Base-by-base conservation (phyloP, 2,113 vertebrate genomes). In the Antechinus flavipes region DNA sequence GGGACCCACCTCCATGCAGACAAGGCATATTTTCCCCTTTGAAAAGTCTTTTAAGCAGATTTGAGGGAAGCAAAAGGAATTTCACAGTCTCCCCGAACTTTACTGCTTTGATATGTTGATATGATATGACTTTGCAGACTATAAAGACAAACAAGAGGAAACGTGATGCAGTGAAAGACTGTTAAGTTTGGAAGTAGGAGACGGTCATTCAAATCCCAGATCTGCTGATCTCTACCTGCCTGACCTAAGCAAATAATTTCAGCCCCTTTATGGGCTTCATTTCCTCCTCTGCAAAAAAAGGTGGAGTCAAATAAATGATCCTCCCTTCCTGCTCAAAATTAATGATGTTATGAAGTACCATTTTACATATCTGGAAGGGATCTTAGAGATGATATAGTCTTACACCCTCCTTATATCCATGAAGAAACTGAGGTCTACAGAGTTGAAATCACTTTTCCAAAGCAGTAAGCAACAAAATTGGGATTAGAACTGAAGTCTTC, bases 101-200 rank as follows among this genome's bases (percentile, higher is more conserved):
- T 92, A 93, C 42, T 58, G 84, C 89, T 97, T 96, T 96, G 90
- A 97, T 96, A 95, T 91, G 89, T 76, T n/a, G n/a, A n/a, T n/a
- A n/a, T n/a, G n/a, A n/a, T n/a, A n/a, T n/a, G n/a, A n/a, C n/a
- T n/a, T n/a, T 91, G 95, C 76, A 93, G 54, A 93, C 16, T 30
- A 47, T 61, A 93, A 91, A 91, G 97, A 95, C 94, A 84, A 84
- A 84, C 68, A 84, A 84, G 68, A 23, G 46, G 47, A 50, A 27
- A 11, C 50, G 10, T 90, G 89, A 47, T 49, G 12, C 26, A 27
- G n/a, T 19, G 35, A 84, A 90, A 90, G 25, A 50, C 47, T 90
- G 23, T n/a, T 52, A 8, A 26, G 10, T 27, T 49, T 49, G 27
- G 27, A 90, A 1, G 90, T 9, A 27, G 47, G 90, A 52, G 90